Percentiles rank a stretch among this genome's conserved stretches.
phyloP scores from a whole-genome alignment of 2,888 invertebrate species.

The Philopedon plagiatum region DNA sequence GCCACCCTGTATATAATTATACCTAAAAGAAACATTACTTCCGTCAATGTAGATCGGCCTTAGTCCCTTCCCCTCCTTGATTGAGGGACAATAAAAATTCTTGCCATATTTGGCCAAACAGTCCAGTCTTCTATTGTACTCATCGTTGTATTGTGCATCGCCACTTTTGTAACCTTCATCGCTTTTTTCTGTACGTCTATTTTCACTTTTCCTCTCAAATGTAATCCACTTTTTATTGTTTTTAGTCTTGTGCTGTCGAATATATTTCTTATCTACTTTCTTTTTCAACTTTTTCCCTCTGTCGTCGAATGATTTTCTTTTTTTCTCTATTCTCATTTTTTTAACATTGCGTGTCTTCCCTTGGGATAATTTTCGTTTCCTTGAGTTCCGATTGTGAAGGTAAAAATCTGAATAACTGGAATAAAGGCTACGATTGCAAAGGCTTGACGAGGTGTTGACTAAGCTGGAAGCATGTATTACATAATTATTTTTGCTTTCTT shows the following conservation, averaged over 20 bases:
- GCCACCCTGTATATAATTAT: neutral
- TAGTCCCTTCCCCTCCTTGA: slow-evolving; percentile 30
- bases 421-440: neutral
- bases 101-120: slow-evolving; percentile 28
- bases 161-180: neutral
- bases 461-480: neutral
- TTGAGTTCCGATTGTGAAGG: neutral
- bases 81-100: slow-evolving; percentile 37
- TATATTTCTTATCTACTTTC: neutral
- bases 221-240: no score
- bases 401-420: neutral
- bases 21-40: slow-evolving; percentile 45
- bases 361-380: neutral
- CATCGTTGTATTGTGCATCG: neutral
- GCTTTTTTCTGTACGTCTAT: neutral
- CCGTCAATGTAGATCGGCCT: slow-evolving; percentile 48
- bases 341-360: neutral
- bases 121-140: slow-evolving; percentile 28
- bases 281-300: neutral
- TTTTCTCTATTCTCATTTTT: neutral
- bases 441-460: neutral
- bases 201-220: no score
- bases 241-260: neutral
- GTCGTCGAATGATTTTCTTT: neutral
- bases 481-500: neutral